Evolutionary conservation across 2,888 invertebrate genomes (phyloP).

Genomic region (Formica aserva): DNA sequence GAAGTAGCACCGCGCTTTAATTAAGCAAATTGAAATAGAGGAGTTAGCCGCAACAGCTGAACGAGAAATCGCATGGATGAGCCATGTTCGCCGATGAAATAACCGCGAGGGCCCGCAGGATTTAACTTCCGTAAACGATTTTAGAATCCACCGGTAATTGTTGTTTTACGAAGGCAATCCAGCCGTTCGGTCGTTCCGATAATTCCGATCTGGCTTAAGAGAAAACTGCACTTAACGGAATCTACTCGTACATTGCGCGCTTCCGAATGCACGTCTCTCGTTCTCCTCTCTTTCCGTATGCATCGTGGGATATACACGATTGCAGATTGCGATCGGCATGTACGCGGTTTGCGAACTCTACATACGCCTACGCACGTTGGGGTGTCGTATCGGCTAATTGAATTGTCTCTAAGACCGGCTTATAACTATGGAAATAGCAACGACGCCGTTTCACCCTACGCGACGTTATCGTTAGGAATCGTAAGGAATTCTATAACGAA

Average conservation of each 20-base stretch:
- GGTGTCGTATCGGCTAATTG: slow-evolving; percentile 72
- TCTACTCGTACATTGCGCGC: background rate
- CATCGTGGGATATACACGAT: slow-evolving; percentile 55
- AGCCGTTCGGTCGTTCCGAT: slow-evolving; percentile 51
- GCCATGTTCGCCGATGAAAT: slow-evolving; percentile 61
- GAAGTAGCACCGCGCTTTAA: slow-evolving; percentile 55
- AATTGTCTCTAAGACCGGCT: slow-evolving; percentile 76
- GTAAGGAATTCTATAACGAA: slow-evolving; percentile 55
- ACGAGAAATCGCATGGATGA: slow-evolving; percentile 30
- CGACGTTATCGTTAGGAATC: slow-evolving; percentile 68
- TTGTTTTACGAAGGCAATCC: slow-evolving; percentile 69
- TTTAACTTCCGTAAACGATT: slow-evolving; percentile 59
- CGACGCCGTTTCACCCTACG: slow-evolving; percentile 43
- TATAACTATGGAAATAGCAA: slow-evolving; percentile 63
- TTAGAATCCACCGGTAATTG: slow-evolving; percentile 68
- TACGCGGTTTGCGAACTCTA: slow-evolving; percentile 53
- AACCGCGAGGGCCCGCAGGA: slow-evolving; percentile 54
- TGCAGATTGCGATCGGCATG: slow-evolving; percentile 69
- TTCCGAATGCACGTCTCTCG: background rate
- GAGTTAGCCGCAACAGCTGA: slow-evolving; percentile 5
- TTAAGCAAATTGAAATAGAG: slow-evolving; percentile 72
- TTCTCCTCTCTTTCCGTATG: background rate
- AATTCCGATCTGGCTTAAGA: slow-evolving; percentile 44
- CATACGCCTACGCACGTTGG: slow-evolving; percentile 64
- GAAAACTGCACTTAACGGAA: slow-evolving; percentile 56